Base-by-base conservation (phyloP, 2,888 invertebrate genomes). In the Phorcus lineatus region DNA sequence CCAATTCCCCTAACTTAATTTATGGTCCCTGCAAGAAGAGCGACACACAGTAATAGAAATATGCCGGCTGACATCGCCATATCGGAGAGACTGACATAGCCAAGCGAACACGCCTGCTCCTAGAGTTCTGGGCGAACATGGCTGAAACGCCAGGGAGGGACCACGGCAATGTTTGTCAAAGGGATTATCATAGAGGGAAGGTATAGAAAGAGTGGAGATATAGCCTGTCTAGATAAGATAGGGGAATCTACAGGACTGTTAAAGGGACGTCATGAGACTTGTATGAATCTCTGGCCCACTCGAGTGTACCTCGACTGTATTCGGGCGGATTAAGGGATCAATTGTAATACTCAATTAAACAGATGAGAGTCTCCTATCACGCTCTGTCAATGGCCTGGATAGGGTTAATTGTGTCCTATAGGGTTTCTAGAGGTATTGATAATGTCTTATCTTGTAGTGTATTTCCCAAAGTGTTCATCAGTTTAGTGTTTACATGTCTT, bases 151-250 rank as follows among this genome's bases (percentile, higher is more conserved):
- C 9, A 28, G 62, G 62, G 62, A 62, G 24, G 28, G 13, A 17
- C 62, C 22, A 28, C 11, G 3, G 19, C 62, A 28, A 13, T 62
- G 62, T 62, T 62, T 62, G 62, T 31, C 24, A 28, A 62, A 28
- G n/a, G 62, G 62, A 62, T 62, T 62, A 62, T 28, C 28, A 17
- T 6, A 62, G 62, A 62, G 28, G 62, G 62, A 62, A 62, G 28
- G 62, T 17, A 24, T 24, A 62, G 62, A 24, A 62, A 24, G 24
- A 62, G 62, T 62, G 28, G 62, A 62, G 62, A 62, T 62, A 62
- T 62, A 62, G 28, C 62, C 28, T 62, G 28, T 28, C 62, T 62
- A 28, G 62, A 62, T 62, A 62, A 62, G 62, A 62, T 62, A 62
- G 62, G 16, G 24, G 28, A 24, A 24, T 62, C 62, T 24, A 28